These are phyloP conservation scores for Pollachius pollachius DNA, from an alignment of 2,113 vertebrate species.

Conservation along the genomic window DNA sequence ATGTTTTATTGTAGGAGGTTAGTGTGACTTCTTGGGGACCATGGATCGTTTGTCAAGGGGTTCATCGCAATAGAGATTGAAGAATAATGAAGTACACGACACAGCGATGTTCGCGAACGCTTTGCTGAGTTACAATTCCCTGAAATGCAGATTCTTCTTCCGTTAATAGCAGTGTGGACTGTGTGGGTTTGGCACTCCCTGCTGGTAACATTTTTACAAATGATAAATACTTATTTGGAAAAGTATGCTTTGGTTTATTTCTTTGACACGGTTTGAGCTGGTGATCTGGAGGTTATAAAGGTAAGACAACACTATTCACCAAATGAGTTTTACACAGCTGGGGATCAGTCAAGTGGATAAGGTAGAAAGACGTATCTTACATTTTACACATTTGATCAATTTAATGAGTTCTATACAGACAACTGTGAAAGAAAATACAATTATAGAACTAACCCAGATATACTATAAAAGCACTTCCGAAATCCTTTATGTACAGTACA, in stretches of 20 bases:
- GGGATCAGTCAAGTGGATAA: neutral
- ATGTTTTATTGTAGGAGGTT: neutral
- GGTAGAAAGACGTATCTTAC: slow-evolving; percentile 1
- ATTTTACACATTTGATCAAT: slow-evolving; percentile 20
- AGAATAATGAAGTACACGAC: no score
- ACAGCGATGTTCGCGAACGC: slow-evolving; percentile 17
- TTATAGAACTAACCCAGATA: neutral
- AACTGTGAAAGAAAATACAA: neutral
- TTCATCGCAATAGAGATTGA: slow-evolving; percentile 18
- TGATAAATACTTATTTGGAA: slow-evolving; percentile 56
- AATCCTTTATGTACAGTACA: neutral
- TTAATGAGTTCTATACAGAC: slow-evolving; percentile 49
- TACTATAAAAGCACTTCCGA: no score
- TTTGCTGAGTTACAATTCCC: slow-evolving; percentile 29
- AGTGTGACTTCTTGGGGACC: slow-evolving; percentile 7
- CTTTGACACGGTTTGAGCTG: neutral
- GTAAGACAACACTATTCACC: neutral
- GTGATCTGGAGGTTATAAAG: neutral
- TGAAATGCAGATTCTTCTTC: slow-evolving; percentile 34
- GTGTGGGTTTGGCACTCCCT: slow-evolving; percentile 28
- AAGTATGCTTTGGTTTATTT: slow-evolving; percentile 1
- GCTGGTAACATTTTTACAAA: slow-evolving; percentile 64
- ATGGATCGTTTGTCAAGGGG: slow-evolving; percentile 17
- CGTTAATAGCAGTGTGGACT: slow-evolving; percentile 45
- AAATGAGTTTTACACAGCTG: neutral